Percentiles rank a stretch among this genome's conserved stretches.
These are phyloP conservation scores for Ctenosaura bakeri DNA, from an alignment of 2,797 vertebrate genomes.

Conservation along the genomic window DNA sequence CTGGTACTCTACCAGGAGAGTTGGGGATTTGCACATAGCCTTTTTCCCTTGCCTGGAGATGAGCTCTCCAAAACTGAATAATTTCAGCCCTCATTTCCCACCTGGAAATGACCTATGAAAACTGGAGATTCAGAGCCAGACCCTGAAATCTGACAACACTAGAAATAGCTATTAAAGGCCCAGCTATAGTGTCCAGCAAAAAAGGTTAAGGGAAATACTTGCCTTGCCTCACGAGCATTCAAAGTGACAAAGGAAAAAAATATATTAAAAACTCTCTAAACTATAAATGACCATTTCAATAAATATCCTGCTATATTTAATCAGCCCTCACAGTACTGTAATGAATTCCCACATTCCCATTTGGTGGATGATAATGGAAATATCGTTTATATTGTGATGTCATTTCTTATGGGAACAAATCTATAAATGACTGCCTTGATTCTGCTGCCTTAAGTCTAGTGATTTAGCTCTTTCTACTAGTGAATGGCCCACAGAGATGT, in stretches of 20 bases:
- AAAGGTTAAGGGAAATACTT: neutral
- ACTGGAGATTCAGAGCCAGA: no score
- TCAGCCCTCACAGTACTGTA: constrained; percentile 4
- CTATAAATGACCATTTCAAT: neutral
- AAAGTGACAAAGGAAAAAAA: neutral
- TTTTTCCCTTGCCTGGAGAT: no score
- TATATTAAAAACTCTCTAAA: constrained; percentile 16
- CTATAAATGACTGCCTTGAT: constrained; percentile 29
- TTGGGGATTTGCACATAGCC: no score
- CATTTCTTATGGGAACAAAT: constrained; percentile 16
- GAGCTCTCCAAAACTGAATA: no score
- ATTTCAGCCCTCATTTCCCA: no score
- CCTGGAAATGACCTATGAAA: no score
- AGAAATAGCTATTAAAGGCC: neutral
- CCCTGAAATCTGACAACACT: neutral
- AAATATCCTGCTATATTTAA: neutral
- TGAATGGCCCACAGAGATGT: constrained; percentile 2
- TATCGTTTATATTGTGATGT: constrained; percentile 38
- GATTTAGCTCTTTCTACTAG: neutral
- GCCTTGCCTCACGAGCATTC: no score
- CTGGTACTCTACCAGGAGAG: no score
- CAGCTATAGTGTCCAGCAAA: neutral
- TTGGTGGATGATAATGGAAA: constrained; percentile 39
- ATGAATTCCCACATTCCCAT: constrained; percentile 39
- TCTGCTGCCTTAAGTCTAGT: constrained; percentile 28